Evolutionary conservation across 2,888 invertebrate species (phyloP), one percentile per base, ranked within the genome.

Genomic region (Lordiphosa fenestrarum): DNA sequence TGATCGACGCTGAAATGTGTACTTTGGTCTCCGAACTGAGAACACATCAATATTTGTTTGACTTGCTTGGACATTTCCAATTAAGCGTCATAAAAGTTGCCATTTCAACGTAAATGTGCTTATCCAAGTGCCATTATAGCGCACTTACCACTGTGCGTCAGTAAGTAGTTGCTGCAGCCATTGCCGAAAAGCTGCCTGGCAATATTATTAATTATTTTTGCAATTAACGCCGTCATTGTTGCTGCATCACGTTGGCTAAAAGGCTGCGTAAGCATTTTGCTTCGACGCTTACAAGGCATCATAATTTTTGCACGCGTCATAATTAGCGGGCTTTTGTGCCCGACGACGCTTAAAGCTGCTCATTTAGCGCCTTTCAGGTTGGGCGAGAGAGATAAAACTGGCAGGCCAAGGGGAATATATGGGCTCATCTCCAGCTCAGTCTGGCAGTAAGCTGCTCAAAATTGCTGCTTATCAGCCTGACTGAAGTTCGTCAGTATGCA

Each of bases 151-250:
- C 23, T 23, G 23, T 23, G 23, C 30, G 30, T 30, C 30, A 7
- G 30, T 30, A 7, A 9, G 44, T 33, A 30, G 15, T 3, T 33
- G 13, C 10, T 33, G 15, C 15, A 44, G 41, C 38, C 49, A 30
- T 30, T 30, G 30, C 30, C 30, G 9, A 30, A 30, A 30, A 47
- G 52, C 42, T 48, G 57, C 63, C 25, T 40, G 47, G 54, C 48
- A 66, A 73, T 62, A 65, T 80, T 76, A 81, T 82, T 82, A 82
- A 81, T 82, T 81, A 81, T 82, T 74, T 81, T 71, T 68, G 76
- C 82, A 82, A 81, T 81, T 82, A 81, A 74, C 63, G 69, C 65
- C 30, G 51, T 63, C 73, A 76, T 82, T 80, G 74, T 81, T 80
- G 78, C 81, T 68, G 70, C 70, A 81, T 80, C 81, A 80, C 64